These are phyloP conservation scores for Dryobotodes eremita DNA, from an alignment of 2,888 invertebrate genomes.

Conservation along the genomic window DNA sequence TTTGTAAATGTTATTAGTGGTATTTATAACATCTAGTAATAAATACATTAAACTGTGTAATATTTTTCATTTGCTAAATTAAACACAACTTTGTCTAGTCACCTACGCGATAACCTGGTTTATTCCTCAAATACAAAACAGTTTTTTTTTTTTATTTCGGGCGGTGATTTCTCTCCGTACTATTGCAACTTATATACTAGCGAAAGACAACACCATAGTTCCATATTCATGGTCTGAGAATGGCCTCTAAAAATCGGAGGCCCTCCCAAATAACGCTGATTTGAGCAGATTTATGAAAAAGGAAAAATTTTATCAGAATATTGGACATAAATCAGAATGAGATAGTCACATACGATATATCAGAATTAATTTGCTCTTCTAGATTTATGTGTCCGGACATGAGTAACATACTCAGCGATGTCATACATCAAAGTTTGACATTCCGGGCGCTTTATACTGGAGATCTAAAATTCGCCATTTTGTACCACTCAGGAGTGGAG, in stretches of 20 bases:
- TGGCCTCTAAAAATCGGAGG: background rate
- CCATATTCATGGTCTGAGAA: background rate
- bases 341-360: conserved; percentile 19
- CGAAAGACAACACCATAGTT: background rate
- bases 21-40: background rate
- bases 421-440: conserved; percentile 37
- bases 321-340: conserved; percentile 36
- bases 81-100: background rate
- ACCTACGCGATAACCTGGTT: too few relatives aligned
- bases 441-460: background rate
- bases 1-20: background rate
- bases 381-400: conserved; percentile 42
- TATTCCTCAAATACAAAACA: background rate
- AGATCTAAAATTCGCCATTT: conserved; percentile 9
- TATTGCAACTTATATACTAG: background rate
- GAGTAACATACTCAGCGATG: conserved; percentile 5
- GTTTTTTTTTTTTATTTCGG: background rate
- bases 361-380: conserved; percentile 29
- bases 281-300: background rate
- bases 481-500: background rate
- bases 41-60: background rate
- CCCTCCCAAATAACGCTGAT: background rate
- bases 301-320: background rate
- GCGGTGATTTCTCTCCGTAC: background rate
- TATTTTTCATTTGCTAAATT: background rate